phyloP scores from a whole-genome alignment of 2,888 invertebrate species.

The Limnephilus marmoratus region DNA sequence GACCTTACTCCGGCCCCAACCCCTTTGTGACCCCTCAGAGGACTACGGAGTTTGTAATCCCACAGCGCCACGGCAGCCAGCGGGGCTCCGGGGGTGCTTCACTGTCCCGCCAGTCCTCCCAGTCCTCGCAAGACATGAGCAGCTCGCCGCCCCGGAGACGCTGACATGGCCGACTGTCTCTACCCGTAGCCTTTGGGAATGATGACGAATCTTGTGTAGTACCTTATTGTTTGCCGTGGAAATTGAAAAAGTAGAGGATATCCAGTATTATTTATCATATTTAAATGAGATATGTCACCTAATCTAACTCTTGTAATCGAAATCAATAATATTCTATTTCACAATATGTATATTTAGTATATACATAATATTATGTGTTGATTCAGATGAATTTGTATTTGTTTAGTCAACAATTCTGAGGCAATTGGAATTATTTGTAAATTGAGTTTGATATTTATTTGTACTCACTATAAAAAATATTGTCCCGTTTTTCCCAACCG shows the following conservation, averaged over 20 bases:
- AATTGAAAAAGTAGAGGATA: conserved; percentile 45
- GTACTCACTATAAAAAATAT: neutral
- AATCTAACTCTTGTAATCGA: neutral
- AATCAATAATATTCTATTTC: neutral
- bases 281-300: neutral
- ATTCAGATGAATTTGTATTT: neutral
- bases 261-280: neutral
- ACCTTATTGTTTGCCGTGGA: conserved; percentile 64
- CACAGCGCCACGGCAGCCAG: conserved; percentile 71
- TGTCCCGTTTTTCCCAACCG: neutral
- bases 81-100: conserved; percentile 66
- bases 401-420: neutral
- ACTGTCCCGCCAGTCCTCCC: conserved; percentile 62
- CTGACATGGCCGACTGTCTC: conserved; percentile 64
- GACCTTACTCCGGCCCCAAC: conserved; percentile 72
- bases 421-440: neutral
- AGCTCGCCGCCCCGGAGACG: conserved; percentile 62
- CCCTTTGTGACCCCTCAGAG: conserved; percentile 73
- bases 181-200: conserved; percentile 60
- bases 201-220: conserved; percentile 61
- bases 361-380: neutral
- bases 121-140: conserved; percentile 60
- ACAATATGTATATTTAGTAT: neutral
- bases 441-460: neutral
- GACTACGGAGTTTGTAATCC: conserved; percentile 74